Evolutionary conservation across 2,888 invertebrate species (phyloP).

Genomic region (Papilio gigon): DNA sequence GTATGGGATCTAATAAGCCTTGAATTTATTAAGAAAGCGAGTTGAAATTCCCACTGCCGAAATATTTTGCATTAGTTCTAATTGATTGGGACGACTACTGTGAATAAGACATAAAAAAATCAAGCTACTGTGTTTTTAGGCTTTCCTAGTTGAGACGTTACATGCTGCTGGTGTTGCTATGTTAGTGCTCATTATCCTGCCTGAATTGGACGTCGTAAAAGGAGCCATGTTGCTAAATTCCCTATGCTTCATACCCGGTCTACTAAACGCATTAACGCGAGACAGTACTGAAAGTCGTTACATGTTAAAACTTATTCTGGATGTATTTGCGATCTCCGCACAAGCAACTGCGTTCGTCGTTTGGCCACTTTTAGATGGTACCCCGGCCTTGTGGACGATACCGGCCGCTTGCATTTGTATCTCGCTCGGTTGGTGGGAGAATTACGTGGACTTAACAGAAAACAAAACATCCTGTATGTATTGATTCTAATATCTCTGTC

Average conservation of each 20-base stretch:
- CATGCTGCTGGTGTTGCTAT: slow-evolving; percentile 90
- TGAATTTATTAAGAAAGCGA: too few species aligned
- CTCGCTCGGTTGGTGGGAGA: slow-evolving; percentile 93
- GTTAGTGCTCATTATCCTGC: slow-evolving; percentile 88
- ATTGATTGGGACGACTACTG: too few species aligned
- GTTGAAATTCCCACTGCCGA: too few species aligned
- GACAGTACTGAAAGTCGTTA: slow-evolving; percentile 65
- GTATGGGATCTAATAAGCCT: too few species aligned
- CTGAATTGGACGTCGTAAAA: slow-evolving; percentile 90
- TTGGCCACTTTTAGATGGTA: slow-evolving; percentile 84
- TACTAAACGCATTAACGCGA: slow-evolving; percentile 84
- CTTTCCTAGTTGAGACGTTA: slow-evolving; percentile 88
- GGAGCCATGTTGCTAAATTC: slow-evolving; percentile 93
- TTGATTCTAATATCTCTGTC: slow-evolving; percentile 35
- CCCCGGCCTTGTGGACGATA: slow-evolving; percentile 81
- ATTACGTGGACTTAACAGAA: slow-evolving; percentile 82
- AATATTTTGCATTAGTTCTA: too few species aligned
- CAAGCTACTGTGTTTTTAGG: slow-evolving; percentile 58
- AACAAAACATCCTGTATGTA: slow-evolving; percentile 61
- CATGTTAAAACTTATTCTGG: slow-evolving; percentile 72
- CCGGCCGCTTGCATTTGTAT: slow-evolving; percentile 85
- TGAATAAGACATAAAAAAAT: neutral
- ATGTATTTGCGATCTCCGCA: slow-evolving; percentile 83
- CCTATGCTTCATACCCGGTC: slow-evolving; percentile 90
- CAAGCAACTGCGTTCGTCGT: slow-evolving; percentile 86